phyloP scores from a whole-genome alignment of 1,140 invertebrate genomes.

The Pemphigus obesinymphae region DNA sequence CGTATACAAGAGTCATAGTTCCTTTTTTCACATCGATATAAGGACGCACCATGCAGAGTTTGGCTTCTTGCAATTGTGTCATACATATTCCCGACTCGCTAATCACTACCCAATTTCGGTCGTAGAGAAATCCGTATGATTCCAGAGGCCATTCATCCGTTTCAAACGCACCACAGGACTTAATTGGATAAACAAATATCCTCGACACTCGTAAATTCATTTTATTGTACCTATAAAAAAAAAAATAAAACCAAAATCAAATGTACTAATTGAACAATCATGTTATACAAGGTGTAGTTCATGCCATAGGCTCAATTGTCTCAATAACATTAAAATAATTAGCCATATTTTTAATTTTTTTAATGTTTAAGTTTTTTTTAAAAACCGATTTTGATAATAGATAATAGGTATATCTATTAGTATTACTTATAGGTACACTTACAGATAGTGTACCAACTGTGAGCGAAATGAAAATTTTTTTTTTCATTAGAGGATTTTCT shows the following conservation, averaged over 20 bases:
- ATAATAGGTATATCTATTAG: too few relatives aligned
- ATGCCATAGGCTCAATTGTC: too few relatives aligned
- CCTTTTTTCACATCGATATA: constrained; percentile 60
- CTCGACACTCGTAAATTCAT: constrained; percentile 51
- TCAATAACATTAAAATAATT: too few relatives aligned
- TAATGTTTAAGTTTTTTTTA: too few relatives aligned
- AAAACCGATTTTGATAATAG: too few relatives aligned
- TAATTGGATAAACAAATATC: constrained; percentile 87
- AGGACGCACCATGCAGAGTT: constrained; percentile 77
- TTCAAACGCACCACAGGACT: constrained; percentile 81
- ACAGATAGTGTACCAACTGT: too few relatives aligned
- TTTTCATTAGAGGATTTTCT: too few relatives aligned
- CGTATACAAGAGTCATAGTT: constrained; percentile 62
- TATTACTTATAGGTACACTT: too few relatives aligned
- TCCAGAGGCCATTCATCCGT: constrained; percentile 52
- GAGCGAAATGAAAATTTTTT: too few relatives aligned
- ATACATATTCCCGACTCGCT: constrained; percentile 70
- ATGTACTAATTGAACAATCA: too few relatives aligned
- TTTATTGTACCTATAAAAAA: not conserved
- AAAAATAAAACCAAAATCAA: not conserved
- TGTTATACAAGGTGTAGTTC: not conserved
- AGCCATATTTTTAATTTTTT: too few relatives aligned
- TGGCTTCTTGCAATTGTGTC: constrained; percentile 80
- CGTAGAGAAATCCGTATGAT: constrained; percentile 74
- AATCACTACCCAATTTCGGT: constrained; percentile 89